These are phyloP conservation scores for Agrilus mali DNA, from an alignment of 2,888 invertebrate genomes.

Conservation along the genomic window DNA sequence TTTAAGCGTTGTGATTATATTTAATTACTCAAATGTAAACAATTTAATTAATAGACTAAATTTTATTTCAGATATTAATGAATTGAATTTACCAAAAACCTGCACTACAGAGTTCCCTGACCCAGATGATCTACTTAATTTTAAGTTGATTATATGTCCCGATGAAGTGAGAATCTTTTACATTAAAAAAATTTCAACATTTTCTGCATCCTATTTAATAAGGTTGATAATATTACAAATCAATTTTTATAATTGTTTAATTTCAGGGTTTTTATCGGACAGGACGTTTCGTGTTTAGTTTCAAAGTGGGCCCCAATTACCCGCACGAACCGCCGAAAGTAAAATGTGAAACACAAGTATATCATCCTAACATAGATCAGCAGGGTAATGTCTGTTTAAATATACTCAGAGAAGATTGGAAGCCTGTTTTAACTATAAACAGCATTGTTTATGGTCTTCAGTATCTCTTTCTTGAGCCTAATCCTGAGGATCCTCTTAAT, in stretches of 20 bases:
- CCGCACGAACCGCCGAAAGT: slow-evolving; percentile 98
- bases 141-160: slow-evolving; percentile 91
- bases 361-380: slow-evolving; percentile 96
- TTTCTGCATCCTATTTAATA: not conserved
- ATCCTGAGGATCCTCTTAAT: slow-evolving; percentile 96
- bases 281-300: slow-evolving; percentile 91
- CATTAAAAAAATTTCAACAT: not conserved
- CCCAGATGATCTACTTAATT: slow-evolving; percentile 88
- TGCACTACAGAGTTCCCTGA: slow-evolving; percentile 94
- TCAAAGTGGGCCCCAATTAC: slow-evolving; percentile 95
- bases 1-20: too few species aligned
- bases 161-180: slow-evolving; percentile 77
- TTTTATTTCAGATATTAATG: slow-evolving; percentile 78
- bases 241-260: too few species aligned
- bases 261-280: slow-evolving; percentile 81
- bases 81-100: slow-evolving; percentile 92
- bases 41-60: not conserved
- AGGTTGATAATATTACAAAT: too few species aligned
- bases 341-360: slow-evolving; percentile 94
- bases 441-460: slow-evolving; percentile 96
- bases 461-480: slow-evolving; percentile 95
- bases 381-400: slow-evolving; percentile 97
- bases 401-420: slow-evolving; percentile 97
- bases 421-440: slow-evolving; percentile 94
- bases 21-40: too few species aligned